Percentiles rank a stretch among this genome's conserved stretches.
phyloP scores from a whole-genome alignment of 2,113 vertebrate species.

The Campylomormyrus tamandua region DNA sequence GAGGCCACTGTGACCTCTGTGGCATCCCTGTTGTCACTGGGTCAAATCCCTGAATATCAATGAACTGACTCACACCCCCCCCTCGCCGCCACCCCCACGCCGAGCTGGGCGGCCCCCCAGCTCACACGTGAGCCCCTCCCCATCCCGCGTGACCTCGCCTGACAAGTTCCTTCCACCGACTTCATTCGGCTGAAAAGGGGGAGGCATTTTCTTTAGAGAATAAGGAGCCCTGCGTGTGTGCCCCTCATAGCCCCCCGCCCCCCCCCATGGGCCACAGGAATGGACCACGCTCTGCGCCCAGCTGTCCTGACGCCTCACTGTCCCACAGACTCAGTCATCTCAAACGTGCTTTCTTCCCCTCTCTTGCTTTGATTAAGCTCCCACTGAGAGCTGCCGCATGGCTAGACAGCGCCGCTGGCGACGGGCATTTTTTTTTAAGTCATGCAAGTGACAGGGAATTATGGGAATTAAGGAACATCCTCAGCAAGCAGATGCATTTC shows the following conservation, averaged over 20 bases:
- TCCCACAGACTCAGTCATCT: neutral
- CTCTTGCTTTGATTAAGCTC: neutral
- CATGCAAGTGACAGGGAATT: neutral
- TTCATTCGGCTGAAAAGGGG: constrained; percentile 46
- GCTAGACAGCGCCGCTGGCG: neutral
- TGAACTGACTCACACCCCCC: constrained; percentile 42
- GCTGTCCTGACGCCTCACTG: neutral
- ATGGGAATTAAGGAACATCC: neutral
- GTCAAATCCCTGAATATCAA: constrained; percentile 69
- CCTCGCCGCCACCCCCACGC: constrained; percentile 36
- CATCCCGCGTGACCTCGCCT: constrained; percentile 48
- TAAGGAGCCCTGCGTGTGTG: constrained; percentile 42
- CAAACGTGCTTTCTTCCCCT: neutral
- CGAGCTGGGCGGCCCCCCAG: constrained; percentile 47
- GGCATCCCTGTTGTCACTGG: constrained; percentile 51
- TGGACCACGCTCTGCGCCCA: neutral
- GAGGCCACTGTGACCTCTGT: constrained; percentile 52
- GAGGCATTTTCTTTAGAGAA: constrained; percentile 38
- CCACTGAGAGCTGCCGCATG: too few species aligned
- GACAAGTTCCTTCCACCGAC: constrained; percentile 46
- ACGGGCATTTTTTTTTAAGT: neutral
- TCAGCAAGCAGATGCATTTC: neutral
- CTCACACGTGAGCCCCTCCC: constrained; percentile 44
- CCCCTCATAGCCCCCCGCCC: constrained; percentile 30
- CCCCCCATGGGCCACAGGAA: neutral